These are phyloP conservation scores for Pseudomyrmex flavicornis DNA, from an alignment of 1,140 invertebrate genomes.

Conservation along the genomic window DNA sequence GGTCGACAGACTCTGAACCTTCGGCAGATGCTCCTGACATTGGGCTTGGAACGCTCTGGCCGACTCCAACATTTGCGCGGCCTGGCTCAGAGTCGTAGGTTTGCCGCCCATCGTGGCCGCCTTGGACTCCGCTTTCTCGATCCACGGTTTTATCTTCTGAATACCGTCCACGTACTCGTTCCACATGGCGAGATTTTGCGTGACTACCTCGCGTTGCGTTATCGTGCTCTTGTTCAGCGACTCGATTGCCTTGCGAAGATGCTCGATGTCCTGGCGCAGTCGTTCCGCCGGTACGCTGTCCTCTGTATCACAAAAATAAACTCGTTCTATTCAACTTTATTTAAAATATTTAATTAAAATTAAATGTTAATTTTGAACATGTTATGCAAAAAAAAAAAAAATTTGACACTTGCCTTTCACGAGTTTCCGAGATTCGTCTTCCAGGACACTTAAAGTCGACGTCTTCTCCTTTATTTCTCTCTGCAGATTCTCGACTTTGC, in stretches of 20 bases:
- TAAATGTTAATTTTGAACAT: constrained; percentile 14
- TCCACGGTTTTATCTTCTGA: constrained; percentile 94
- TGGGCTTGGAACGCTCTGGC: constrained; percentile 90
- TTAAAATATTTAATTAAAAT: not conserved
- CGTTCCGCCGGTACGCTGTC: constrained; percentile 89
- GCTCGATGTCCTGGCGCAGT: constrained; percentile 89
- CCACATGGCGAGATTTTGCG: constrained; percentile 93
- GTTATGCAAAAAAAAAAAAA: constrained; percentile 14
- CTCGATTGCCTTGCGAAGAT: constrained; percentile 88
- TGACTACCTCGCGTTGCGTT: constrained; percentile 89
- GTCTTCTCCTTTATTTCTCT: constrained; percentile 90
- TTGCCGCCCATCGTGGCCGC: constrained; percentile 89
- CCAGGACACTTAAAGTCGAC: constrained; percentile 89
- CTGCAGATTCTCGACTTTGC: constrained; percentile 89
- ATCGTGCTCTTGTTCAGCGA: constrained; percentile 90
- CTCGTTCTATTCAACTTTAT: constrained; percentile 21
- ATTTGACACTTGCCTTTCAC: constrained; percentile 83
- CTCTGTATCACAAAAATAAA: constrained; percentile 75
- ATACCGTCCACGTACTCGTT: constrained; percentile 93
- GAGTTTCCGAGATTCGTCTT: constrained; percentile 91
- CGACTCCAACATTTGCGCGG: constrained; percentile 90
- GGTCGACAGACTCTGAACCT: constrained; percentile 89
- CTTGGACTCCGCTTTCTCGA: constrained; percentile 93
- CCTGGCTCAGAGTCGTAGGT: constrained; percentile 92
- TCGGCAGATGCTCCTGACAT: constrained; percentile 91